A percentile compares a stretch with the other conserved stretches of the same genome.
These are phyloP conservation scores for Dufourea novaeangliae DNA, from an alignment of 1,140 invertebrate genomes.

Conservation along the genomic window DNA sequence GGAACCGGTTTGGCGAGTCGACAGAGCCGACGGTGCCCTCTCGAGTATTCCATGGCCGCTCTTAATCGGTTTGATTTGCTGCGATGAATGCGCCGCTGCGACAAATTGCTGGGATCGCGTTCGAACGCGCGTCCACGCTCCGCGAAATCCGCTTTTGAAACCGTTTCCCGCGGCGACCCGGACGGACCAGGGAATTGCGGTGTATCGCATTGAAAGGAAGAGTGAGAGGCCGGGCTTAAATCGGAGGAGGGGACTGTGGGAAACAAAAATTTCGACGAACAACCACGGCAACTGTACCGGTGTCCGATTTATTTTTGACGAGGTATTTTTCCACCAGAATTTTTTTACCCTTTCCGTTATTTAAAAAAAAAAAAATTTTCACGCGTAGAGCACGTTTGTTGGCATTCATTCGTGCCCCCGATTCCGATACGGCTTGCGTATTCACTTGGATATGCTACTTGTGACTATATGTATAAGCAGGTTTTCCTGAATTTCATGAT, in stretches of 20 bases:
- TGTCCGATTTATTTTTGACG: conserved; percentile 35
- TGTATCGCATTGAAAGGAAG: conserved; percentile 29
- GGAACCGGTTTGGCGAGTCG: conserved; percentile 49
- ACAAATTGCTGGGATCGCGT: conserved; percentile 64
- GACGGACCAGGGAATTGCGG: conserved; percentile 8
- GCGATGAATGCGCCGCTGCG: conserved; percentile 54
- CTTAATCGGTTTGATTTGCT: conserved; percentile 65
- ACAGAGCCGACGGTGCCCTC: conserved; percentile 3
- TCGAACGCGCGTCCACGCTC: conserved; percentile 24
- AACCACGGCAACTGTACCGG: background rate
- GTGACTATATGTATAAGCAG: conserved; percentile 1
- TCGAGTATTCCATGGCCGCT: conserved; percentile 36
- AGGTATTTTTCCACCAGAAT: background rate
- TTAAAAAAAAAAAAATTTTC: too few species aligned
- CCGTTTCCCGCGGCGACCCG: conserved; percentile 2
- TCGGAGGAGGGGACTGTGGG: background rate
- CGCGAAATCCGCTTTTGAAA: conserved; percentile 55
- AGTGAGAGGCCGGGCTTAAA: background rate
- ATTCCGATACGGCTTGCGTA: background rate
- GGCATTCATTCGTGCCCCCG: background rate
- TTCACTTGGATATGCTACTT: background rate
- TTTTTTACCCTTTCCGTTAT: background rate
- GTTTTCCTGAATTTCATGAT: too few species aligned
- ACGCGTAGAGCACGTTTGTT: background rate
- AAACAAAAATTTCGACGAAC: conserved; percentile 17